Percentiles rank a stretch among this genome's conserved stretches.
Conservation (phyloP, 2,888 invertebrate genomes). For the Nineta flava region DNA sequence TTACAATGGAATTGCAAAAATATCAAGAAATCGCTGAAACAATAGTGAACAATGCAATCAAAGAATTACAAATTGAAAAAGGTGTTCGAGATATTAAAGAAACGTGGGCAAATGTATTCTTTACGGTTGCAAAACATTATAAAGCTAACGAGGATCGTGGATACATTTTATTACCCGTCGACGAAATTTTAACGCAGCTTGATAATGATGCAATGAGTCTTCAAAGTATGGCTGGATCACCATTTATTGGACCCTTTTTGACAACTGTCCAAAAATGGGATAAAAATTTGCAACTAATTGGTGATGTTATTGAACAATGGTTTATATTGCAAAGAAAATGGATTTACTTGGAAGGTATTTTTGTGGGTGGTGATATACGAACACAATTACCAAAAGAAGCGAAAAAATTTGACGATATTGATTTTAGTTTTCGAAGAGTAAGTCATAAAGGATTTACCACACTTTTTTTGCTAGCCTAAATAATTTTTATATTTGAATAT, state of each 20-base stretch:
- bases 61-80: conserved; percentile 81
- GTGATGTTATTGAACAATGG: conserved; percentile 82
- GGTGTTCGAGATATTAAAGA: conserved; percentile 72
- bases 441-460: conserved; percentile 2
- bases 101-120: conserved; percentile 48
- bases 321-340: conserved; percentile 73
- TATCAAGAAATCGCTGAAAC: conserved; percentile 73
- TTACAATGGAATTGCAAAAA: conserved; percentile 77
- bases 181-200: conserved; percentile 63
- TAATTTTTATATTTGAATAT: conserved; percentile 11
- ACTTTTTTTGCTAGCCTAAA: background rate
- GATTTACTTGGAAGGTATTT: conserved; percentile 85
- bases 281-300: conserved; percentile 56
- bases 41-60: conserved; percentile 77
- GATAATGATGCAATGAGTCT: conserved; percentile 84
- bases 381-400: conserved; percentile 79
- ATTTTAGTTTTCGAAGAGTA: conserved; percentile 60
- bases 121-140: conserved; percentile 47
- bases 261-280: conserved; percentile 75
- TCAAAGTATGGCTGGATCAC: conserved; percentile 81
- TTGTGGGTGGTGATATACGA: conserved; percentile 78
- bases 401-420: conserved; percentile 78
- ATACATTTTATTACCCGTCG: conserved; percentile 61
- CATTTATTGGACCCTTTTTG: conserved; percentile 82
- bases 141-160: conserved; percentile 69